These are phyloP conservation scores for Tanytarsus gracilentus DNA, from an alignment of 2,888 invertebrate genomes.

Conservation along the genomic window DNA sequence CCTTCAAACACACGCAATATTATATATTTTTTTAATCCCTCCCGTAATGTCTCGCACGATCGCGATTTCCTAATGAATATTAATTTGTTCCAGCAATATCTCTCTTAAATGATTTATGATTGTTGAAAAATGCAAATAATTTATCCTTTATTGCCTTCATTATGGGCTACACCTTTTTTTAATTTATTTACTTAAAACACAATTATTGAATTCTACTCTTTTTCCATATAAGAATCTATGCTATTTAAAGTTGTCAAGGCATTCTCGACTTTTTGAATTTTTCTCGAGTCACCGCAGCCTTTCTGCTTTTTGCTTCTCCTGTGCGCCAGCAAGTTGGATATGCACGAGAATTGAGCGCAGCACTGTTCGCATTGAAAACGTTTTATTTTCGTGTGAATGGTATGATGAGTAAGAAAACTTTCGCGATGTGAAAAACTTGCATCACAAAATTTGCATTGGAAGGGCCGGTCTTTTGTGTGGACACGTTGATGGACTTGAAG, in stretches of 20 bases:
- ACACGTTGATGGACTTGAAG: conserved; percentile 41
- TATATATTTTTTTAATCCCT: background rate
- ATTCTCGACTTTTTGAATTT: background rate
- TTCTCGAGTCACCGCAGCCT: background rate
- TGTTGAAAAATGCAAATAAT: background rate
- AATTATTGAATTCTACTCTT: background rate
- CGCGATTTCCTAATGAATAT: background rate
- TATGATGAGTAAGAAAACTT: conserved; percentile 11
- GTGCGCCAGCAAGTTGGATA: conserved; percentile 13
- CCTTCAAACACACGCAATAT: no score
- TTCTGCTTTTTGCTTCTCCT: background rate
- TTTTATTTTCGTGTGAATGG: conserved; percentile 9
- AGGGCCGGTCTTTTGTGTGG: conserved; percentile 47
- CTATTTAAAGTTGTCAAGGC: conserved; percentile 5
- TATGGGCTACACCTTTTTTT: background rate
- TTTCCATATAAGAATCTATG: background rate
- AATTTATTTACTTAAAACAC: background rate
- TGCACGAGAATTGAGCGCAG: conserved; percentile 1
- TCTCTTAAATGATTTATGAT: background rate
- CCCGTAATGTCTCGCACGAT: background rate
- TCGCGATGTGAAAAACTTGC: conserved; percentile 13
- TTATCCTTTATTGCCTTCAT: background rate
- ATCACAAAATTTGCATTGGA: conserved; percentile 37
- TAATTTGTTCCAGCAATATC: background rate
- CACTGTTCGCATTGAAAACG: conserved; percentile 6